Base-by-base conservation (phyloP, 2,113 vertebrate genomes). In the Brachirus orientalis region DNA sequence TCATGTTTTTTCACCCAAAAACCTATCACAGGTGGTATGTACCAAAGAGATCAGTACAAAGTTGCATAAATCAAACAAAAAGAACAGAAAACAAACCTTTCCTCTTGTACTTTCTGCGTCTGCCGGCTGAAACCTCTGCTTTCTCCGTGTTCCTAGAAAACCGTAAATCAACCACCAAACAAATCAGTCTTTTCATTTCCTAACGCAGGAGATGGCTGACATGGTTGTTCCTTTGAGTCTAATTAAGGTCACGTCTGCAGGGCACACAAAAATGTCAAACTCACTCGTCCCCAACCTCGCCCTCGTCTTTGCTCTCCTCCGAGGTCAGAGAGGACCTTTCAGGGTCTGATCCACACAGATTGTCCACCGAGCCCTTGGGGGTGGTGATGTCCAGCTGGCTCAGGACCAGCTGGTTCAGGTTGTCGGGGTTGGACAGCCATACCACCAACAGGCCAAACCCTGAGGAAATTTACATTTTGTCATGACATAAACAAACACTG, bases 381-480 rank as follows among this genome's bases (percentile, higher is more conserved):
- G 79, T 60, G 14, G 52, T 69, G 16, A 55, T 65, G 70, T 90
- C 91, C 3, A 94, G 75, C 60, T 90, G 88, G 75, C 69, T 86
- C 65, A 93, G 87, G 64, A 93, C 81, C 82, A 93, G 75, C 75
- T 92, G 90, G 87, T 94, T 94, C 56, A 94, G 80, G 69, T 89
- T 93, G 89, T 94, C 90, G 0, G 92, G 91, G 63, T 94, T 85
- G 5, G 88, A 94, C 6, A 94, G 87, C 90, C 86, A 91, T n/a
- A 51, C 77, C 54, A 94, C 92, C 69, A 93, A n/a, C 14, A 58
- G 69, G 43, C 83, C 83, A 58, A 93, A 43, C 16, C 76, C 91
- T 94, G 62, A 17, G 45, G 63, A 22, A n/a, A n/a, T n/a, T n/a
- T n/a, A n/a, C n/a, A n/a, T n/a, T n/a, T n/a, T n/a, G n/a, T n/a